Conservation (phyloP, 2,113 vertebrate species). For the Panthera leo region DNA sequence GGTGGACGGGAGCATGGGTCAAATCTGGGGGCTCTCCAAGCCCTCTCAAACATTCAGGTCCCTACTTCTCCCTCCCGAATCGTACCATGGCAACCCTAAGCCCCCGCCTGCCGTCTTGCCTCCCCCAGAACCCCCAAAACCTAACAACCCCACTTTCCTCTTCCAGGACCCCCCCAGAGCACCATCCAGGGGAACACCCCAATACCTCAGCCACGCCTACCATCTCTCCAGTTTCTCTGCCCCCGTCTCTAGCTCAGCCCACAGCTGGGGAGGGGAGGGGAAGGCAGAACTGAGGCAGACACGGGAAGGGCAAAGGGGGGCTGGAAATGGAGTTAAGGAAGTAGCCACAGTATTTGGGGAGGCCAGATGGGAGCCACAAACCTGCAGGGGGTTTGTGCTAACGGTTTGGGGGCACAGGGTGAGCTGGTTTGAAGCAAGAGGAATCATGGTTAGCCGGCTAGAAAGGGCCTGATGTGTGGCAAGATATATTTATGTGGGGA, state of each 20-base stretch:
- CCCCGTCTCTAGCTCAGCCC: conserved; percentile 79
- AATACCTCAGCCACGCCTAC: conserved; percentile 74
- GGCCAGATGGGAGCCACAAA: conserved; percentile 8
- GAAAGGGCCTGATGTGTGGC: conserved; percentile 12
- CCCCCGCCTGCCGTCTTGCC: neutral
- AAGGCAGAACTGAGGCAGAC: conserved; percentile 54
- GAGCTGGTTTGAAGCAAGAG: conserved; percentile 19
- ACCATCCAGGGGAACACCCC: conserved; percentile 49
- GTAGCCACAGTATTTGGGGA: conserved; percentile 54
- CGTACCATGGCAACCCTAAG: neutral
- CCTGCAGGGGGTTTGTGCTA: neutral
- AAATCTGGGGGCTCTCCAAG: neutral
- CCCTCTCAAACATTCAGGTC: neutral
- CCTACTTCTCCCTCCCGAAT: neutral
- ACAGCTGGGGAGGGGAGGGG: conserved; percentile 74
- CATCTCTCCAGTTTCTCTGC: conserved; percentile 80
- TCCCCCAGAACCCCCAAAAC: conserved; percentile 1
- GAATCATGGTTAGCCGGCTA: neutral
- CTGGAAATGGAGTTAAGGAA: conserved; percentile 80
- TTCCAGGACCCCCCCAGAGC: conserved; percentile 51
- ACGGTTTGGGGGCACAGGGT: neutral
- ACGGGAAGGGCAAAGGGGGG: conserved; percentile 25
- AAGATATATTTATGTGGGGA: conserved; percentile 16
- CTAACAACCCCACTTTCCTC: neutral
- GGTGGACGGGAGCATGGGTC: neutral